Base-by-base conservation (phyloP, 1,140 invertebrate species). In the Leptoteleia sp. region DNA sequence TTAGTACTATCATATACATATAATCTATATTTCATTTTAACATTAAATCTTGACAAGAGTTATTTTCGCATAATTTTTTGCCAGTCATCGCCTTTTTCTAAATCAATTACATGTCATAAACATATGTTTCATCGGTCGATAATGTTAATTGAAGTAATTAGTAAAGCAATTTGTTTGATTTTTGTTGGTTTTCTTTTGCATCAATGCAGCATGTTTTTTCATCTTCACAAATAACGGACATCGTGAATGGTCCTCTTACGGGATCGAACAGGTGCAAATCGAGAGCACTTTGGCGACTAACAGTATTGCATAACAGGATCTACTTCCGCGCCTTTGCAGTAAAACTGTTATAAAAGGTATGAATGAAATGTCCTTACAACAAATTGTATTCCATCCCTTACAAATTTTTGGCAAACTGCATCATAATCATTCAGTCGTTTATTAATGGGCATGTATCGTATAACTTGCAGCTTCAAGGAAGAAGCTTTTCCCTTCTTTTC, bases 281-380 rank as follows among this genome's bases (percentile, higher is more conserved):
- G 67, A 78, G 61, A 78, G 31, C 54, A 78, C 61, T 78, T 78
- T 67, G 61, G 61, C 75, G 33, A 78, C 75, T 78, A 78, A 72
- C 65, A 72, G 67, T 65, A 78, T 78, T 78, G 40, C 65, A 22
- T 77, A 70, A 77, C 75, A 71, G 65, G 75, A 76, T 76, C 68
- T 68, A 76, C 72, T 76, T 76, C 72, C 64, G 62, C 17, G 35
- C 38, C 48, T 29, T 75, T 11, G 50, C 50, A 48, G 6, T 55
- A 59, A 15, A 54, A 75, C 59, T 40, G 52, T 75, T 75, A 50
- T 57, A 54, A 65, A 61, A 37, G 1, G 25, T 55, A 59, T 76
- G 72, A 76, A 76, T 76, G 72, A 75, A 68, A 54, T 40, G 40
- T 62, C 48, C 57, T 31, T 40, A 40, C 1, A 8, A 6, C 37